Evolutionary conservation across 2,797 vertebrate genomes (phyloP).

Genomic region (Philypnodon macrostomus): DNA sequence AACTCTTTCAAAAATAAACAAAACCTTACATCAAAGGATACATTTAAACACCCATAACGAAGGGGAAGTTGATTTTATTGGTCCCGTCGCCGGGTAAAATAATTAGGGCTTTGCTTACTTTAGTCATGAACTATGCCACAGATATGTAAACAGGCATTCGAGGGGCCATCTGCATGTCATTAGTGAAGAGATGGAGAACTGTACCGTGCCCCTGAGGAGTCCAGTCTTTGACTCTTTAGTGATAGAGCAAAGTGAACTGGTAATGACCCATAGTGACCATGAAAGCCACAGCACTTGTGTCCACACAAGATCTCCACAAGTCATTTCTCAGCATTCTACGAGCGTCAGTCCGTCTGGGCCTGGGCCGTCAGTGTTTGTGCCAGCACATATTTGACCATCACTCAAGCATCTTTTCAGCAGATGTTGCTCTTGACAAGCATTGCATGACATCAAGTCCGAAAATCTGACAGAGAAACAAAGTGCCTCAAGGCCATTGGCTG

Average conservation of each 20-base stretch:
- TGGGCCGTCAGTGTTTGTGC: constrained; percentile 60
- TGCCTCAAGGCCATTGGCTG: constrained; percentile 66
- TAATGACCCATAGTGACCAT: constrained; percentile 56
- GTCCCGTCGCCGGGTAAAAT: constrained; percentile 80
- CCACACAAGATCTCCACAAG: constrained; percentile 30
- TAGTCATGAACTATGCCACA: constrained; percentile 78
- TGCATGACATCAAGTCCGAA: constrained; percentile 71
- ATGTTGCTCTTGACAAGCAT: constrained; percentile 72
- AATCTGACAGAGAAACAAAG: constrained; percentile 65
- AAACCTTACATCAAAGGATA: constrained; percentile 71
- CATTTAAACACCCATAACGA: constrained; percentile 75
- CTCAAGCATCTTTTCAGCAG: constrained; percentile 77
- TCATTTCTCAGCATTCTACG: constrained; percentile 24
- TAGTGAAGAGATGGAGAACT: constrained; percentile 68
- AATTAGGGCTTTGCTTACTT: constrained; percentile 82
- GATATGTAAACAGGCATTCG: constrained; percentile 81
- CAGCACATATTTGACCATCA: constrained; percentile 75
- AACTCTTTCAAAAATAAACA: constrained; percentile 81
- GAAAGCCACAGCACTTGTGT: constrained; percentile 25
- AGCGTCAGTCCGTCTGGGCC: constrained; percentile 35
- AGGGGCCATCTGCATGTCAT: constrained; percentile 78
- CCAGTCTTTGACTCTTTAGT: constrained; percentile 50
- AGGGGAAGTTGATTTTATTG: constrained; percentile 82
- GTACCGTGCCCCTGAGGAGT: constrained; percentile 52
- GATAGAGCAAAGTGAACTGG: constrained; percentile 60